phyloP scores from a whole-genome alignment of 2,113 vertebrate genomes.

The Perca fluviatilis region DNA sequence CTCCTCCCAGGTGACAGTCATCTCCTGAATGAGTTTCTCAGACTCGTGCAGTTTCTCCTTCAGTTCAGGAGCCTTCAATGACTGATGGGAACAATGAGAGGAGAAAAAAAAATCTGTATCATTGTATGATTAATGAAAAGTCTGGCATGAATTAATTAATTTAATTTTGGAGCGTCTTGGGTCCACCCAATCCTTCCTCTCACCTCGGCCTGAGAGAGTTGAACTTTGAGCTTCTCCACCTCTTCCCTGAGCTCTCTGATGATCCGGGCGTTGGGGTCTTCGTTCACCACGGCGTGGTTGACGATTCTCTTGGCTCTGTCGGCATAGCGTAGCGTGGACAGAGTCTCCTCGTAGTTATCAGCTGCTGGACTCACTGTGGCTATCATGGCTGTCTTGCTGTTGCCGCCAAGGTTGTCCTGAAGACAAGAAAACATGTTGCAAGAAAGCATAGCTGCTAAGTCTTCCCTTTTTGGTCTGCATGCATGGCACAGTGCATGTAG shows the following conservation, averaged over 20 bases:
- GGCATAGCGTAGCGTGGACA: slow-evolving; percentile 95
- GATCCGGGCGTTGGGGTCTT: slow-evolving; percentile 97
- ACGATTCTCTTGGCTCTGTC: slow-evolving; percentile 98
- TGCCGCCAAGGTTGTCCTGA: slow-evolving; percentile 98
- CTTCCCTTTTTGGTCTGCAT: not conserved
- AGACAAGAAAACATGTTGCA: not conserved
- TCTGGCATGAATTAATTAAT: not conserved
- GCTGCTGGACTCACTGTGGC: slow-evolving; percentile 97
- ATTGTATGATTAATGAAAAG: not conserved
- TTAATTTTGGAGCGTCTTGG: not conserved
- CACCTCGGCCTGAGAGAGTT: slow-evolving; percentile 97
- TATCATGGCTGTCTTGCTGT: slow-evolving; percentile 99
- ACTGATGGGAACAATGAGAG: slow-evolving; percentile 80
- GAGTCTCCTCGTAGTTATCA: slow-evolving; percentile 98
- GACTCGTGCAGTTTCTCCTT: slow-evolving; percentile 98
- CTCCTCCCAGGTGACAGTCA: slow-evolving; percentile 98
- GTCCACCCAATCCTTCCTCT: not conserved
- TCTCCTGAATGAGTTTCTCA: slow-evolving; percentile 96
- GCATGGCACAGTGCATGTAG: not conserved
- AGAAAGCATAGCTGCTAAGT: not conserved
- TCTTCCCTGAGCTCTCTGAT: slow-evolving; percentile 97
- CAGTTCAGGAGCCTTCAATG: slow-evolving; percentile 97
- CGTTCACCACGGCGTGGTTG: slow-evolving; percentile 97
- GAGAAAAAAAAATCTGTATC: not conserved
- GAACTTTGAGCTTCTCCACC: slow-evolving; percentile 95